Conservation (phyloP, 2,888 invertebrate species). For the Lysandra bellargus region DNA sequence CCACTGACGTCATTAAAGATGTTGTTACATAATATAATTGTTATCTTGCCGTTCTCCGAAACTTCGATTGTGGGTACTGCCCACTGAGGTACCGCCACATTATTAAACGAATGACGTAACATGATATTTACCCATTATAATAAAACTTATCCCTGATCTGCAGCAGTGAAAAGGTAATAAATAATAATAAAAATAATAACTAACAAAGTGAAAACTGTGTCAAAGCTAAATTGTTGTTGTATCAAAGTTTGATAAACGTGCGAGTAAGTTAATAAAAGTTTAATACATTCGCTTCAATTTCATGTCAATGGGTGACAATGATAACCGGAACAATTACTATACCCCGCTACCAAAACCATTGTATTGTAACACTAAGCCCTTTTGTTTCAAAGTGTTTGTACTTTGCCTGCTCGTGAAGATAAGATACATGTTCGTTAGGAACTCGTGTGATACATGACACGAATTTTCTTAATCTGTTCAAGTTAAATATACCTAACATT, state of each 20-base stretch:
- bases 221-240: no score
- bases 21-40: no score
- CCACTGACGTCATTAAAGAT: no score
- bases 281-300: not conserved
- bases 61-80: no score
- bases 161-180: no score
- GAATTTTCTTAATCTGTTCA: slow-evolving; percentile 11
- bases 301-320: not conserved
- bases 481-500: slow-evolving; percentile 4
- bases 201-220: no score
- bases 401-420: slow-evolving; percentile 21
- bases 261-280: not conserved
- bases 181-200: no score
- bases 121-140: no score
- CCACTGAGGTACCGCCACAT: no score
- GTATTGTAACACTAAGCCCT: slow-evolving; percentile 10
- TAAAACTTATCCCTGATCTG: no score
- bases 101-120: no score
- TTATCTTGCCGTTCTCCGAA: no score
- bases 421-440: not conserved
- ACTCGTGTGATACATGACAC: slow-evolving; percentile 11
- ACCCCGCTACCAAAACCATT: slow-evolving; percentile 5
- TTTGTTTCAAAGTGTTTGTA: slow-evolving; percentile 17
- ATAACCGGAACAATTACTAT: not conserved
- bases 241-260: not conserved